Percentiles rank a stretch among this genome's conserved stretches.
These are phyloP conservation scores for Fregetta grallaria DNA, from an alignment of 2,113 vertebrate species.

Conservation along the genomic window DNA sequence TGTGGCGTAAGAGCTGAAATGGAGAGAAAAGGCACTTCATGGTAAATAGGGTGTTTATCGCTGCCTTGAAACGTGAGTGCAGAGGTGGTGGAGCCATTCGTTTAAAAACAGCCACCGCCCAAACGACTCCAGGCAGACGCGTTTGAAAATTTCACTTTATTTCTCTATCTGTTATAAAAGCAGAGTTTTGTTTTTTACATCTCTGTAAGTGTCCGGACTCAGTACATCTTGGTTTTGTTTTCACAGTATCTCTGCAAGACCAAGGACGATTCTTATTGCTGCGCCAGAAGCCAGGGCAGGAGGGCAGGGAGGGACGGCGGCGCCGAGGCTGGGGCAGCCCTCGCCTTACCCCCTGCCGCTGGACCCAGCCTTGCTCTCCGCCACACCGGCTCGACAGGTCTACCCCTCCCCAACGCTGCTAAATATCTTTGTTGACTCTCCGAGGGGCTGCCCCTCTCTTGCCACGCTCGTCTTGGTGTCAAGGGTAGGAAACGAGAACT, in stretches of 20 bases:
- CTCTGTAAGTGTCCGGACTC: constrained; percentile 61
- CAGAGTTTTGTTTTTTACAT: constrained; percentile 54
- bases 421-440: rapidly evolving
- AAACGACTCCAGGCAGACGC: constrained; percentile 13
- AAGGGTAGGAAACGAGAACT: neutral
- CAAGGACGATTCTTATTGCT: constrained; percentile 71
- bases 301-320: neutral
- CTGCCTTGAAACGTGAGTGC: neutral
- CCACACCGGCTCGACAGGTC: neutral
- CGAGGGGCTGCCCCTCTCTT: neutral
- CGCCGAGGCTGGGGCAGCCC: neutral
- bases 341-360: neutral
- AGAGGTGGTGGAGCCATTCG: neutral
- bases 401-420: neutral
- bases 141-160: constrained; percentile 77
- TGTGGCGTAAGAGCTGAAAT: neutral
- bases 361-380: neutral
- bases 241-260: constrained; percentile 75
- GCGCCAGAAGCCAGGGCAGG: constrained; percentile 1
- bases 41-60: neutral
- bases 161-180: constrained; percentile 73
- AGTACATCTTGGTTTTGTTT: constrained; percentile 55
- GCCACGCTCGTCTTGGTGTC: neutral
- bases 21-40: rapidly evolving
- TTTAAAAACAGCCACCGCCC: constrained; percentile 6